Conservation (phyloP, 1,140 invertebrate genomes). For the Zaprionus nigranus region DNA sequence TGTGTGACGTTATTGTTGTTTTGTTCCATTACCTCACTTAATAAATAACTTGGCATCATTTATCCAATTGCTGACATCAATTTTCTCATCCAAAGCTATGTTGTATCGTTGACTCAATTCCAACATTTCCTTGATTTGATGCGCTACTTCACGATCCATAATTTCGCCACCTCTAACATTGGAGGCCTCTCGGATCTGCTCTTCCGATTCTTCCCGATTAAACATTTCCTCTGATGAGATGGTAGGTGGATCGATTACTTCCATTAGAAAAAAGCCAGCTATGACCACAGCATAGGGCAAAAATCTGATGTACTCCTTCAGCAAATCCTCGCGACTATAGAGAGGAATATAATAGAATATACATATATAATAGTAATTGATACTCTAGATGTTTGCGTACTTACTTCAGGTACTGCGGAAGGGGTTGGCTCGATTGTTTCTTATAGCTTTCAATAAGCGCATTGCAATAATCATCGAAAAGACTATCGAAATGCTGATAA, state of each 20-base stretch:
- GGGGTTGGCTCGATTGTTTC: conserved; percentile 19
- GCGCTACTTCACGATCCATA: conserved; percentile 63
- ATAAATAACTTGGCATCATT: conserved; percentile 5
- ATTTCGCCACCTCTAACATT: conserved; percentile 59
- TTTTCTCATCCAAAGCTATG: conserved; percentile 64
- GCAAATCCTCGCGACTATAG: conserved; percentile 49
- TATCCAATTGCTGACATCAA: conserved; percentile 32
- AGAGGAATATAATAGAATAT: not conserved
- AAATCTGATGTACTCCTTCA: conserved; percentile 70
- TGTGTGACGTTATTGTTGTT: not conserved
- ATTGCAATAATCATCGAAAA: conserved; percentile 71
- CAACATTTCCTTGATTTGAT: conserved; percentile 71
- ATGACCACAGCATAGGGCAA: conserved; percentile 63
- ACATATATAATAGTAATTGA: not conserved
- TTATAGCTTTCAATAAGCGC: conserved; percentile 50
- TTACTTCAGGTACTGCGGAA: conserved; percentile 68
- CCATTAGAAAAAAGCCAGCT: conserved; percentile 50
- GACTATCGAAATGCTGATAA: conserved; percentile 56
- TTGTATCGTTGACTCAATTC: conserved; percentile 52
- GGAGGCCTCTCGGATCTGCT: conserved; percentile 39
- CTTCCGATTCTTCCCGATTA: not conserved
- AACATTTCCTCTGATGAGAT: conserved; percentile 49
- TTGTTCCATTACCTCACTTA: not conserved
- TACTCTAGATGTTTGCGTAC: not conserved
- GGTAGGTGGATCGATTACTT: conserved; percentile 49